Percentiles rank a stretch among this genome's conserved stretches.
Evolutionary conservation across 2,888 invertebrate genomes (phyloP).

Genomic region (Boloria selene): DNA sequence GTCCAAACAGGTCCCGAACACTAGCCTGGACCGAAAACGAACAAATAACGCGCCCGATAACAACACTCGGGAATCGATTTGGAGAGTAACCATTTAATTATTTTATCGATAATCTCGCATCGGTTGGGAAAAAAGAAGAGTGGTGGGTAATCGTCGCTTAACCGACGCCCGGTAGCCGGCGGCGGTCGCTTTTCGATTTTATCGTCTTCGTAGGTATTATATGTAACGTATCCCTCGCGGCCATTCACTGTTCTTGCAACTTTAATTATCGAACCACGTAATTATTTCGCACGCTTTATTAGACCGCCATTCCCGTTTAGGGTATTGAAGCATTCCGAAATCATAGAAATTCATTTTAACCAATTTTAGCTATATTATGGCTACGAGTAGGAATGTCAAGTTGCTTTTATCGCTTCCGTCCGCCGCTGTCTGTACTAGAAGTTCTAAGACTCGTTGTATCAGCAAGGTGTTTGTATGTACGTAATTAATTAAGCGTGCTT

Average conservation of each 20-base stretch:
- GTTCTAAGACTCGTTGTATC: no score
- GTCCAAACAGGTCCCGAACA: constrained; percentile 41
- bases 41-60: constrained; percentile 77
- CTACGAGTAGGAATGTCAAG: neutral
- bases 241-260: constrained; percentile 55
- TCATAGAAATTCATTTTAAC: constrained; percentile 3
- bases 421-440: neutral
- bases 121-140: constrained; percentile 73
- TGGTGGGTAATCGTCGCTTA: constrained; percentile 79
- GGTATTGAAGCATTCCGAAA: neutral
- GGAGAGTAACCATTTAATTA: constrained; percentile 83
- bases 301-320: neutral
- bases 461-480: no score
- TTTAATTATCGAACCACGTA: constrained; percentile 17
- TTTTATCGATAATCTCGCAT: constrained; percentile 82
- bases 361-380: constrained; percentile 2
- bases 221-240: constrained; percentile 77
- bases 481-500: no score
- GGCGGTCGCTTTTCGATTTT: constrained; percentile 75
- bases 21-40: constrained; percentile 72
- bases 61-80: constrained; percentile 82
- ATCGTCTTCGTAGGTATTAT: constrained; percentile 82
- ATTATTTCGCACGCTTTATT: constrained; percentile 23
- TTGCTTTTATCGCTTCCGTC: constrained; percentile 21
- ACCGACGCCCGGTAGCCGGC: constrained; percentile 80